Conservation (phyloP, 2,888 invertebrate species). For the Conops quadrifasciatus region DNA sequence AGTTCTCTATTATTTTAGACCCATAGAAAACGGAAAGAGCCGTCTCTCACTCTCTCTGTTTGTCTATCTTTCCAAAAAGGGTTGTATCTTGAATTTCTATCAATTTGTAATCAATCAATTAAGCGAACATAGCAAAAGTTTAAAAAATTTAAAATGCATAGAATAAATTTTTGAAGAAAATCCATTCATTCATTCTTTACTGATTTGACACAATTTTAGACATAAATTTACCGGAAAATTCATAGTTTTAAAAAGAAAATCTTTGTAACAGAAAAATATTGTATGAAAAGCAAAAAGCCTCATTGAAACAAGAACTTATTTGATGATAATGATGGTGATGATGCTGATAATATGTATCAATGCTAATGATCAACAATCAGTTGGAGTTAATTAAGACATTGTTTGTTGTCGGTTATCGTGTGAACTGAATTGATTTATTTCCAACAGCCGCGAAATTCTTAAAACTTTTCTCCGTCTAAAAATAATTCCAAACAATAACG, state of each 20-base stretch:
- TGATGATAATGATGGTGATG: not conserved
- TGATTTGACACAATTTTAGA: conserved; percentile 18
- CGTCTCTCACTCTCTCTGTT: not conserved
- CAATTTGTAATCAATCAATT: conserved; percentile 24
- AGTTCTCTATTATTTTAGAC: too few relatives aligned
- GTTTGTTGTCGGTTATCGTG: too few relatives aligned
- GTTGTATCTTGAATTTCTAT: conserved; percentile 28
- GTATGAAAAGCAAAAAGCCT: too few relatives aligned
- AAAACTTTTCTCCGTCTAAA: too few relatives aligned
- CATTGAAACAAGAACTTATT: too few relatives aligned
- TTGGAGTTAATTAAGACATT: too few relatives aligned
- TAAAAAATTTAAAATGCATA: conserved; percentile 24
- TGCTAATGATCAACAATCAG: too few relatives aligned
- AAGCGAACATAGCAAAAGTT: not conserved
- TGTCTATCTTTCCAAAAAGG: not conserved
- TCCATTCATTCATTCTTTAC: not conserved
- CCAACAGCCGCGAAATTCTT: too few relatives aligned
- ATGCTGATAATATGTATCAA: not conserved
- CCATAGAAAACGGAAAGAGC: too few relatives aligned
- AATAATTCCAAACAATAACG: not conserved
- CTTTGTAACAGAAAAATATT: too few relatives aligned
- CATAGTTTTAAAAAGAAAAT: conserved; percentile 2
- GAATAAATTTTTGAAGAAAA: conserved; percentile 27
- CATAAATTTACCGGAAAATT: too few relatives aligned
- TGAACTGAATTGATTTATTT: too few relatives aligned